Evolutionary conservation across 2,113 vertebrate genomes (phyloP).

Genomic region (Osmerus mordax): DNA sequence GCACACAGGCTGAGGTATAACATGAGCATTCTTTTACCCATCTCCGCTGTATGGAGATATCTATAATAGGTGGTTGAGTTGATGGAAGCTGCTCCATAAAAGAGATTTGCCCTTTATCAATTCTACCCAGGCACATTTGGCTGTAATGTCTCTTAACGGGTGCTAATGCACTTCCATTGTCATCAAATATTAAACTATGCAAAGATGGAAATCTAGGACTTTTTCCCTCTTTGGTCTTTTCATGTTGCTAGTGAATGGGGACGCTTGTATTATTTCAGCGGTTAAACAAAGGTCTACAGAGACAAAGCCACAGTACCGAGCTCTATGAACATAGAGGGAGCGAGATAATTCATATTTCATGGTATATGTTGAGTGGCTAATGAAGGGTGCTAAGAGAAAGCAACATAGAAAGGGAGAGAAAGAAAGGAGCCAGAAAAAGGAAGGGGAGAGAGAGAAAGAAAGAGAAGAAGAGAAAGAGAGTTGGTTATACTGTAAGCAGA

Average conservation of each 20-base stretch:
- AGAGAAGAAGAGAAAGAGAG: not conserved
- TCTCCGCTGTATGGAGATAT: conserved; percentile 19
- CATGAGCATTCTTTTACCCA: conserved; percentile 11
- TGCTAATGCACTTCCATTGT: conserved; percentile 48
- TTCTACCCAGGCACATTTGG: conserved; percentile 40
- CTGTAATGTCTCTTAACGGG: conserved; percentile 37
- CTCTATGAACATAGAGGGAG: not conserved
- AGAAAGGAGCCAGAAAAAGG: not conserved
- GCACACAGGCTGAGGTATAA: conserved; percentile 10
- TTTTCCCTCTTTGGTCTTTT: conserved; percentile 22
- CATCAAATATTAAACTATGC: conserved; percentile 28
- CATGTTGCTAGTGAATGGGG: conserved; percentile 13
- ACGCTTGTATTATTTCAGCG: conserved; percentile 6
- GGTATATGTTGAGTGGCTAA: not conserved
- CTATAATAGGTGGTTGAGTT: conserved; percentile 34
- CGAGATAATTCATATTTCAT: not conserved
- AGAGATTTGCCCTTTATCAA: conserved; percentile 41
- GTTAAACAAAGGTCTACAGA: conserved; percentile 14
- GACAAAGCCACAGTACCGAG: not conserved
- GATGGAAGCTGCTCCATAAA: conserved; percentile 36
- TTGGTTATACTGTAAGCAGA: not conserved
- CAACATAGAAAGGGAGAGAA: not conserved
- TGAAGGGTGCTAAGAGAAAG: not conserved
- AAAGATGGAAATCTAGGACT: conserved; percentile 41
- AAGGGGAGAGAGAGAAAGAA: not conserved